Evolutionary conservation across 1,140 invertebrate species (phyloP).

Genomic region (Wasmannia auropunctata): DNA sequence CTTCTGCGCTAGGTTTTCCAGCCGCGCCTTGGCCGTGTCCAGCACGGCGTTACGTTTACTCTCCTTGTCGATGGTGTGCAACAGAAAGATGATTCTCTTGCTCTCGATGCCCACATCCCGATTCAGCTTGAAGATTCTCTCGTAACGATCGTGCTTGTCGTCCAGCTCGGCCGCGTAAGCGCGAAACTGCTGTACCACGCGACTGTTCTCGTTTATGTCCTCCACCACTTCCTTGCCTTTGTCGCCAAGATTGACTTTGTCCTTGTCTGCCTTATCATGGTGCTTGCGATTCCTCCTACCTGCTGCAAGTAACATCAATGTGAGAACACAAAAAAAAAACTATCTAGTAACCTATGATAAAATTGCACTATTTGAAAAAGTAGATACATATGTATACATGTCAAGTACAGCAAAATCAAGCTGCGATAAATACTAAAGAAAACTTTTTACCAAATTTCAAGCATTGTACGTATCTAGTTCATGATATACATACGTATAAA

Average conservation of each 20-base stretch:
- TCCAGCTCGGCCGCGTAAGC: constrained; percentile 90
- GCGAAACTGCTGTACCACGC: constrained; percentile 89
- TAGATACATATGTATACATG: neutral
- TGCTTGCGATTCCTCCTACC: constrained; percentile 62
- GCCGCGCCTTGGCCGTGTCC: constrained; percentile 88
- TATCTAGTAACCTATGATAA: neutral
- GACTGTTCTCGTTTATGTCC: constrained; percentile 86
- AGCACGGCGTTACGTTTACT: constrained; percentile 87
- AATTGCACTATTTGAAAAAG: neutral
- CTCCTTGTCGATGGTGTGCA: constrained; percentile 91
- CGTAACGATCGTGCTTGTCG: constrained; percentile 93
- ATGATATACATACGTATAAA: too few species aligned
- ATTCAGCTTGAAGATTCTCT: constrained; percentile 93
- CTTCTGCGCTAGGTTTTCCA: constrained; percentile 87
- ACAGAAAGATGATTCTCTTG: constrained; percentile 94
- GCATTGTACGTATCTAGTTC: neutral
- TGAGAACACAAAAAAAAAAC: neutral
- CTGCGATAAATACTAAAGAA: neutral
- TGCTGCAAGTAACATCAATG: constrained; percentile 15
- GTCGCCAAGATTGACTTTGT: constrained; percentile 78
- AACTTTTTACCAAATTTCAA: neutral
- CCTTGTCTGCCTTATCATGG: constrained; percentile 71
- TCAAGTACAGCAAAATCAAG: neutral
- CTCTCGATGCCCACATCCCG: constrained; percentile 97
- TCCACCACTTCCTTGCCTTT: constrained; percentile 79